Evolutionary conservation across 2,113 vertebrate species (phyloP), one percentile per base, ranked within the genome.

Genomic region (Glaucomys volans): DNA sequence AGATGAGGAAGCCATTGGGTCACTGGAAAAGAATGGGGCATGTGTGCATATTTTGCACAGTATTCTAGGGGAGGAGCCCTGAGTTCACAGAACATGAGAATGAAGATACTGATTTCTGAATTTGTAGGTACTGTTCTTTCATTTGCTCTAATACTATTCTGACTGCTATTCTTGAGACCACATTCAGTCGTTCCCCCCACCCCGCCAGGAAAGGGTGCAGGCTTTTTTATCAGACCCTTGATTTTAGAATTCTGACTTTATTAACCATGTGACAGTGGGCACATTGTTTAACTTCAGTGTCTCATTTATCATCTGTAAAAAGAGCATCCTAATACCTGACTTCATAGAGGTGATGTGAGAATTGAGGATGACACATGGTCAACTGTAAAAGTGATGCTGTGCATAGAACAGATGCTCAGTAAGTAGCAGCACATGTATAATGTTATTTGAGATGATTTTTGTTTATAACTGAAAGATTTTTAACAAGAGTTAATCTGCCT

Each of bases 401-500:
- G 37, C 9, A 2, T n/a, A n/a, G 82, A 72, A 62, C 67, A 81
- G 0, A 69, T 69, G n/a, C 64, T 93, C 40, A 77, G 0, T 28
- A 42, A 86, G 26, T 82, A 59, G 32, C 16, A 28, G 9, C 64
- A 66, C 4, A 17, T 74, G 8, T 80, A 47, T 59, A 44, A 44
- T 85, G 42, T 42, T 75, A 4, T 75, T 91, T 85, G 59, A 71
- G 42, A 12, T 82, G 26, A 92, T 95, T 82, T 62, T 89, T 77
- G 57, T 52, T 95, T 62, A 50, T 24, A 87, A 47, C 18, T 62
- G 9, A 93, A 76, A 89, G 16, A 71, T 62, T 52, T 64, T 89
- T 88, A 75, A 67, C 82, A 84, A 59, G 30, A 91, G 77, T 86
- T 90, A 44, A 74, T 77, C 90, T 95, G 64, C 69, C 77, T 94